Evolutionary conservation across 2,113 vertebrate species (phyloP).

Genomic region (Athene cunicularia): DNA sequence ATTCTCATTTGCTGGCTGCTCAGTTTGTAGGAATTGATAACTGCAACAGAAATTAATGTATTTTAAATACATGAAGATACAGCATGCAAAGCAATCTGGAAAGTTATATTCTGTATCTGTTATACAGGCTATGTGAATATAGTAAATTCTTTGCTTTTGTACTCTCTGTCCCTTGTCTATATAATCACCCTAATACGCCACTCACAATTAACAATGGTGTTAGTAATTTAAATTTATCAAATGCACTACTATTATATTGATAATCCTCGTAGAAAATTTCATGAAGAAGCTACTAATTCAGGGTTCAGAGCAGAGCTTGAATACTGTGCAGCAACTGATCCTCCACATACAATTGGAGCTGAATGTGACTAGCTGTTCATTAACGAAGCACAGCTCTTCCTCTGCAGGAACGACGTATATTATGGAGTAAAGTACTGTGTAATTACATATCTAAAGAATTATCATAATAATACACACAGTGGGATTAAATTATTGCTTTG

Average conservation of each 20-base stretch:
- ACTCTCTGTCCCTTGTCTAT: not conserved
- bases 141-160: not conserved
- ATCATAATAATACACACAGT: not conserved
- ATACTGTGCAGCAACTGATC: not conserved
- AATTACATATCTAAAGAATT: not conserved
- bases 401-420: not conserved
- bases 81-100: not conserved
- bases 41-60: not conserved
- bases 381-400: not conserved
- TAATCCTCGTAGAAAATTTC: not conserved
- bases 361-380: not conserved
- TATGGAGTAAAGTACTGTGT: not conserved
- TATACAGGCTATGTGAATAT: not conserved
- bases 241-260: not conserved
- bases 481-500: not conserved
- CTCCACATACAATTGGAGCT: not conserved
- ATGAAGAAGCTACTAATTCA: not conserved
- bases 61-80: not conserved
- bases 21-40: not conserved
- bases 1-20: not conserved
- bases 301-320: not conserved
- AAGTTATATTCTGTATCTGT: not conserved
- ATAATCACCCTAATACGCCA: not conserved
- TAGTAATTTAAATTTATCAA: not conserved
- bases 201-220: not conserved